Conservation (phyloP, 1,140 invertebrate species). For the Aphidius ervi region DNA sequence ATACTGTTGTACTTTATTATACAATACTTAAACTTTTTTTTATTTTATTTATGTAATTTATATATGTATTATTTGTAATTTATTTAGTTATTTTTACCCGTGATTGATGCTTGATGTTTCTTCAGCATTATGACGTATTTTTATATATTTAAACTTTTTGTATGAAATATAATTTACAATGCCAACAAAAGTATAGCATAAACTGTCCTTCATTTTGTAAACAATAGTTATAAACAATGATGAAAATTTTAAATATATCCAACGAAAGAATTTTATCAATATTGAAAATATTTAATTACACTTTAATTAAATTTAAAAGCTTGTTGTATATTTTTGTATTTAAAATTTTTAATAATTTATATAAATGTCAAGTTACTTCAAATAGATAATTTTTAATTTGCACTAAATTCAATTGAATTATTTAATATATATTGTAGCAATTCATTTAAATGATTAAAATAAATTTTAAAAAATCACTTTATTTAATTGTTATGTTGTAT, state of each 20-base stretch:
- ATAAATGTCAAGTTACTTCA: no score
- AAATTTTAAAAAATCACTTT: no score
- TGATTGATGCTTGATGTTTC: conserved; percentile 25
- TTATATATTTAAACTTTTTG: conserved; percentile 30
- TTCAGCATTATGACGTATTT: conserved; percentile 15
- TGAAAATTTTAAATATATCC: background rate
- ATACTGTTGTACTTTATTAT: no score
- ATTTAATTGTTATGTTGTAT: no score
- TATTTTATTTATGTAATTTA: no score
- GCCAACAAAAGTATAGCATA: conserved; percentile 28
- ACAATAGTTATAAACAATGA: background rate
- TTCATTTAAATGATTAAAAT: no score
- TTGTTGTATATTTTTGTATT: background rate
- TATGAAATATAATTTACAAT: conserved; percentile 33
- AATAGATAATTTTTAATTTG: no score
- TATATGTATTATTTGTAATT: no score
- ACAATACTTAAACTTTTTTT: no score
- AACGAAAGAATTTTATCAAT: background rate
- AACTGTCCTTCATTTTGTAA: conserved; percentile 24
- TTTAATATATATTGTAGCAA: background rate
- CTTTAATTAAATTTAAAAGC: conserved; percentile 7
- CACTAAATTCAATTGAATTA: no score
- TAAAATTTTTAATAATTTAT: background rate
- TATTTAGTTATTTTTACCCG: background rate
- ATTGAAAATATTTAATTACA: background rate